Base-by-base conservation (phyloP, 2,113 vertebrate species). In the Barnardius zonarius region DNA sequence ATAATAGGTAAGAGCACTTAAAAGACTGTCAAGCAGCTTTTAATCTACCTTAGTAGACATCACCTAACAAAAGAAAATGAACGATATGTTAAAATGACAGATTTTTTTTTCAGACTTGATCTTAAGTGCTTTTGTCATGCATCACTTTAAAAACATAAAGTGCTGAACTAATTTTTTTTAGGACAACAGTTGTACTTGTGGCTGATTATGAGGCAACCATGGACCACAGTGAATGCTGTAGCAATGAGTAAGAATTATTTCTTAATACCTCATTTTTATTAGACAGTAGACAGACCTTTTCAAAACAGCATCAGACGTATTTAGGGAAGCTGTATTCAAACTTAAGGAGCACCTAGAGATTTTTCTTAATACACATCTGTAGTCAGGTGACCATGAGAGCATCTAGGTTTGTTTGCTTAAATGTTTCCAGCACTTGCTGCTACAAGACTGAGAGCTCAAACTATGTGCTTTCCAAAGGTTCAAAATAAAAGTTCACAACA, bases 301-400 rank as follows among this genome's bases (percentile, higher is more conserved):
- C 25, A 46, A 81, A 91, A 46, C 8, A 75, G 12, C 19, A 95
- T 25, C 12, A 43, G 27, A 57, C 43, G 9, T n/a, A 70, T 74
- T 85, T 75, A 92, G 24, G 18, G 70, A 25, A 64, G 59, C 59
- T 67, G 41, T 70, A 59, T 88, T 93, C 33, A 85, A 79, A 73
- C 61, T n/a, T n/a, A n/a, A n/a, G n/a, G n/a, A n/a, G n/a, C n/a
- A n/a, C n/a, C n/a, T n/a, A n/a, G n/a, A n/a, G n/a, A 37, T 37
- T 37, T 37, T 37, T 37, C 35, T 37, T 86, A 83, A 76, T 55
- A 87, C 20, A 17, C 10, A 35, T 92, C 44, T 79, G 20, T 44
- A 76, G 69, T 95, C 93, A 91, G 77, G 74, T 96, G 94, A 55
- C 67, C 81, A 73, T 84, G 77, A 93, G 73, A 93, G 46, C 84